phyloP scores from a whole-genome alignment of 2,113 vertebrate genomes.

The Mungos mungo region DNA sequence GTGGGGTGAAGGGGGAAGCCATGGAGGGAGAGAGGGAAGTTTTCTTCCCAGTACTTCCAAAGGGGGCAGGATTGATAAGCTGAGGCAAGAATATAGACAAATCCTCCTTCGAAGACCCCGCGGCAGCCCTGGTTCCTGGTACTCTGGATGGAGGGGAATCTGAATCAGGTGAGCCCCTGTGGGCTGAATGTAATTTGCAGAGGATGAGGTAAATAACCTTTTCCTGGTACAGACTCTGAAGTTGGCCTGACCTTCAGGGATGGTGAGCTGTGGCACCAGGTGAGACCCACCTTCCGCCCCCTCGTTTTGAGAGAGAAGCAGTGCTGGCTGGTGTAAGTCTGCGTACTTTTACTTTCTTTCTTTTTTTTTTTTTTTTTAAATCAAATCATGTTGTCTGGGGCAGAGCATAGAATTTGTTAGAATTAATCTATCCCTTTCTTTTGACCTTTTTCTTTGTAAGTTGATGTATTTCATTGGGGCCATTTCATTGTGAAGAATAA shows the following conservation, averaged over 20 bases:
- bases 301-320: not conserved
- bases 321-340: not conserved
- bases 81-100: not conserved
- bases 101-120: not conserved
- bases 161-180: not conserved
- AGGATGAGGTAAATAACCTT: not conserved
- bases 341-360: not conserved
- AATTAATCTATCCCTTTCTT: not conserved
- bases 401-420: not conserved
- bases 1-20: not conserved
- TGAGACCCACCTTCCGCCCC: not conserved
- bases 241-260: not conserved
- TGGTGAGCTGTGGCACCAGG: not conserved
- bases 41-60: not conserved
- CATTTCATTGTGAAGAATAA: not conserved
- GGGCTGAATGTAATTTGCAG: not conserved
- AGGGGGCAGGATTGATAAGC: not conserved
- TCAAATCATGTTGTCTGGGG: not conserved
- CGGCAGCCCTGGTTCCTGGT: not conserved
- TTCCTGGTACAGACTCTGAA: not conserved
- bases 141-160: not conserved
- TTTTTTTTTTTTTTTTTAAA: not conserved
- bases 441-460: slow-evolving; percentile 21
- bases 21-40: not conserved
- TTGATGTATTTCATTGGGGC: not conserved